Percentiles rank a stretch among this genome's conserved stretches.
phyloP scores from a whole-genome alignment of 2,797 vertebrate species.

The Carduelis carduelis region DNA sequence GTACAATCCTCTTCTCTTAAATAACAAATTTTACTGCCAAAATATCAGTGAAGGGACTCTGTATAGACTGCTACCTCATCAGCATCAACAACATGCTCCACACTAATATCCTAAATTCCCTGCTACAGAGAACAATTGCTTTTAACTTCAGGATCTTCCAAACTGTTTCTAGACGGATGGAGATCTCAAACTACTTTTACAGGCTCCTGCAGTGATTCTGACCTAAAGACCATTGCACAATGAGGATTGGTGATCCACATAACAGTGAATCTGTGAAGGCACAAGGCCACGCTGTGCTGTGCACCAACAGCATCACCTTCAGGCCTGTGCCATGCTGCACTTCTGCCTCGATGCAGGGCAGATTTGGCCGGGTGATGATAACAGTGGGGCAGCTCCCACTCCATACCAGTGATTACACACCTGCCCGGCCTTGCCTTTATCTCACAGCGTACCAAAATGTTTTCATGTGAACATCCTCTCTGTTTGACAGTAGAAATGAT shows the following conservation, averaged over 20 bases:
- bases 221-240: background rate
- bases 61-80: background rate
- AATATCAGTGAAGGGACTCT: background rate
- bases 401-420: background rate
- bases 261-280: background rate
- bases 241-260: background rate
- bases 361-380: accelerated
- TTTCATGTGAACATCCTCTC: background rate
- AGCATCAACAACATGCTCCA: background rate
- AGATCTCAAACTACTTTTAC: background rate
- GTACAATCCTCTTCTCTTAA: background rate
- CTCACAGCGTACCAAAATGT: background rate
- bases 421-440: background rate
- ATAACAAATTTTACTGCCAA: background rate
- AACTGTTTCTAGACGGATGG: background rate
- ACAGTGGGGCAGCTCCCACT: background rate
- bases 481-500: background rate
- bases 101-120: background rate
- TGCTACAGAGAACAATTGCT: background rate
- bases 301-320: background rate
- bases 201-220: background rate
- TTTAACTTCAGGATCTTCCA: background rate
- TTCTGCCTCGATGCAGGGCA: accelerated
- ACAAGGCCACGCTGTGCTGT: accelerated
- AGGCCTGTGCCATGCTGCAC: background rate